phyloP scores from a whole-genome alignment of 2,888 invertebrate species.

The Sminthurinus aureus region DNA sequence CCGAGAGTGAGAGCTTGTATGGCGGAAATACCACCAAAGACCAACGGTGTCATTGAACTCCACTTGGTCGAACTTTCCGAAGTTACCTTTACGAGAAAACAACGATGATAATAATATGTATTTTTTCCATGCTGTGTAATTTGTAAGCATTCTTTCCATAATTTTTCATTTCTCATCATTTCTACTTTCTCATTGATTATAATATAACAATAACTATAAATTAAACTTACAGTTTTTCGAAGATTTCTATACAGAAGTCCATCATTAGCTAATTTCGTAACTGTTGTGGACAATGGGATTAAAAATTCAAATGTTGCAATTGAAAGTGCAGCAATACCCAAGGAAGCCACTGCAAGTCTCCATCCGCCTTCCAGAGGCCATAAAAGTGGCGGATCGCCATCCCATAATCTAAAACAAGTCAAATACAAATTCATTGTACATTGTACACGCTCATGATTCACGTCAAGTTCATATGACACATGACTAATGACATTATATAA shows the following conservation, averaged over 20 bases:
- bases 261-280: slow-evolving; percentile 57
- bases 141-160: no score
- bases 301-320: slow-evolving; percentile 58
- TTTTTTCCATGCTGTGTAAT: background rate
- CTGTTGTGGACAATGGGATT: slow-evolving; percentile 52
- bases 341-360: slow-evolving; percentile 54
- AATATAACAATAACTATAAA: background rate
- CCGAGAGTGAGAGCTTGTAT: slow-evolving; percentile 47
- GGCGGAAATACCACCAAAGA: slow-evolving; percentile 56
- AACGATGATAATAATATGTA: background rate
- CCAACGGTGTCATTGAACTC: slow-evolving; percentile 54
- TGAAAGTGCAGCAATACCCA: slow-evolving; percentile 56
- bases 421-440: background rate
- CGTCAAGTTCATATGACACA: no score
- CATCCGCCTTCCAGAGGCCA: slow-evolving; percentile 59
- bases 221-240: slow-evolving; percentile 52
- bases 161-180: no score
- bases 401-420: slow-evolving; percentile 51
- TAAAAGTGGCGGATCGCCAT: slow-evolving; percentile 57
- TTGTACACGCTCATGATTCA: no score
- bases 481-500: no score
- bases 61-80: slow-evolving; percentile 41
- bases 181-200: background rate
- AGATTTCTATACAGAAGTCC: slow-evolving; percentile 59
- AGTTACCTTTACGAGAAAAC: background rate